A percentile compares a stretch with the other conserved stretches of the same genome.
Evolutionary conservation across 2,113 vertebrate genomes (phyloP).

Genomic region (Thalassoma bifasciatum): DNA sequence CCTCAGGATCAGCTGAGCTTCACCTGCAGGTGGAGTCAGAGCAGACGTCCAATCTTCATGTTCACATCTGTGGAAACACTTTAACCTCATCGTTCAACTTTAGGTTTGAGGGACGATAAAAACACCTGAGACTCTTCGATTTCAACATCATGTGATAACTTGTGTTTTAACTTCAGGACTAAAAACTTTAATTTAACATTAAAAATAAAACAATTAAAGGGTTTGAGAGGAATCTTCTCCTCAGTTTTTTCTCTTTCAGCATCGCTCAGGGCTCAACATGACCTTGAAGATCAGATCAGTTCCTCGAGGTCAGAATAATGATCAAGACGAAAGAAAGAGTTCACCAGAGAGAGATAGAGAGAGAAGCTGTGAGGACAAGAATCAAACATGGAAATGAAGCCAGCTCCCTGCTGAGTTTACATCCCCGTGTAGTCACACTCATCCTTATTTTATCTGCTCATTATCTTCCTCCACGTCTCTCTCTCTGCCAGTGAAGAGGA

Average conservation of each 20-base stretch:
- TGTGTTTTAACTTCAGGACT: too few relatives aligned
- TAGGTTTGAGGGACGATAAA: too few relatives aligned
- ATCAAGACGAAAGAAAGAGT: slow-evolving; percentile 1
- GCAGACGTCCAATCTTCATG: neutral
- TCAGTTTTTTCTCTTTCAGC: neutral
- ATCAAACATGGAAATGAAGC: slow-evolving; percentile 44
- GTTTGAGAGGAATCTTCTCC: neutral
- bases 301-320: neutral
- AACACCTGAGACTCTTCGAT: too few relatives aligned
- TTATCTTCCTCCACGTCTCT: slow-evolving; percentile 41
- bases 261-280: neutral
- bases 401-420: slow-evolving; percentile 34
- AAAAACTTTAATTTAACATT: too few relatives aligned
- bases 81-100: too few relatives aligned
- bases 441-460: slow-evolving; percentile 42
- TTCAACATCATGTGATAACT: too few relatives aligned
- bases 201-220: neutral
- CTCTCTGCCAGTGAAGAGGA: slow-evolving; percentile 29
- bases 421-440: slow-evolving; percentile 18
- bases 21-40: neutral
- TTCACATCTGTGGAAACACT: neutral
- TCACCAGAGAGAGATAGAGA: slow-evolving; percentile 9
- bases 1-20: neutral
- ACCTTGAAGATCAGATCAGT: neutral
- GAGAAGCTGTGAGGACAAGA: neutral